These are phyloP conservation scores for Tapirus indicus DNA, from an alignment of 2,797 vertebrate species.

Conservation along the genomic window DNA sequence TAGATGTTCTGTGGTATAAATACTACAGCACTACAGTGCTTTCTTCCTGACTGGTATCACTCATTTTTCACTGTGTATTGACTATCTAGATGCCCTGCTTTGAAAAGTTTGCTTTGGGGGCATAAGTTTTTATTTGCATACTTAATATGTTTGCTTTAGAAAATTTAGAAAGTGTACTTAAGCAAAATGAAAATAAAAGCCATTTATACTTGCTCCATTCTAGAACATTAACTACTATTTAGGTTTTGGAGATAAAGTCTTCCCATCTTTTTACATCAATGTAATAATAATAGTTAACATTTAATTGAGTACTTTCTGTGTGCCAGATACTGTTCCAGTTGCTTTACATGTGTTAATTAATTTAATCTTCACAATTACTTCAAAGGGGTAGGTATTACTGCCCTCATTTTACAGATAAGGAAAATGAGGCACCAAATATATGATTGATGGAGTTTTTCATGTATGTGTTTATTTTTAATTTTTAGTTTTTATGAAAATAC, in stretches of 20 bases:
- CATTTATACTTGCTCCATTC: background rate
- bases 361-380: background rate
- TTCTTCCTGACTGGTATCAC: background rate
- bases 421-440: background rate
- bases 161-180: slow-evolving; percentile 4
- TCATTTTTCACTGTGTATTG: background rate
- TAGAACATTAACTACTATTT: background rate
- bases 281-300: background rate
- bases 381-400: background rate
- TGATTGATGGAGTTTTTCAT: background rate
- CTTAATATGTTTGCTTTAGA: slow-evolving; percentile 17
- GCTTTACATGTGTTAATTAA: background rate
- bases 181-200: slow-evolving; percentile 41
- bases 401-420: background rate
- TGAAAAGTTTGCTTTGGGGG: background rate
- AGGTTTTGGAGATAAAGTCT: slow-evolving; percentile 19
- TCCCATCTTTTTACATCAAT: background rate
- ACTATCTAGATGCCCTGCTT: background rate
- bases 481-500: slow-evolving; percentile 32
- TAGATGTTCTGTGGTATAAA: background rate
- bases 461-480: background rate
- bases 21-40: background rate
- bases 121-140: background rate
- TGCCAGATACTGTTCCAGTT: background rate
- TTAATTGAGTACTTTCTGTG: background rate